phyloP scores from a whole-genome alignment of 2,888 invertebrate species.

The Euplagia quadripunctaria region DNA sequence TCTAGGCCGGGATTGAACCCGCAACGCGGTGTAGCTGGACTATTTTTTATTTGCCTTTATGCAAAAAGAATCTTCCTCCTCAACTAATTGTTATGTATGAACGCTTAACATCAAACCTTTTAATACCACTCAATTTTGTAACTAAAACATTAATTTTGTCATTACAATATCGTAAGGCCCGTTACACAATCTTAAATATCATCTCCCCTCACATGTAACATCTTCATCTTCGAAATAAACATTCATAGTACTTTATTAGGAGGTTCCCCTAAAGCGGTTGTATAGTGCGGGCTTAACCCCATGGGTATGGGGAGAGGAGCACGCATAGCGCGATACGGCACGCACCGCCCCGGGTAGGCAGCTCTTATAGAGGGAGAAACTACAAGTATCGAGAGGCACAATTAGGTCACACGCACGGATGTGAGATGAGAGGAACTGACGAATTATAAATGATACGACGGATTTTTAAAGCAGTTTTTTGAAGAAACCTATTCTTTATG shows the following conservation, averaged over 20 bases:
- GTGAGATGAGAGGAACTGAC: conserved; percentile 15
- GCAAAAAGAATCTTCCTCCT: background rate
- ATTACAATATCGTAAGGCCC: conserved; percentile 15
- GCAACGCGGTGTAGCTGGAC: too few species aligned
- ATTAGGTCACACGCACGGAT: conserved; percentile 54
- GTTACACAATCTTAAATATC: conserved; percentile 24
- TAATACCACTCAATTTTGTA: background rate
- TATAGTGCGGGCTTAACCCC: background rate
- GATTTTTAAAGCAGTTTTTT: background rate
- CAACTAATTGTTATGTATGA: background rate
- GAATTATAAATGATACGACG: background rate
- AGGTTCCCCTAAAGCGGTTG: conserved; percentile 6
- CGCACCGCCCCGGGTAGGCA: conserved; percentile 34
- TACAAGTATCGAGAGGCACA: conserved; percentile 27
- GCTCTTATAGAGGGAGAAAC: conserved; percentile 25
- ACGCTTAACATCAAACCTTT: background rate
- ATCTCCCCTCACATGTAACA: conserved; percentile 23
- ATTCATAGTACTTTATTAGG: conserved; percentile 26
- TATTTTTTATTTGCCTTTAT: too few species aligned
- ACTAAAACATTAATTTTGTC: conserved; percentile 6
- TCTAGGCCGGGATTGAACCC: too few species aligned
- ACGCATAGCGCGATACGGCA: conserved; percentile 53
- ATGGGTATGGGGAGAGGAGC: conserved; percentile 13
- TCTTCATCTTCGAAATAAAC: conserved; percentile 25
- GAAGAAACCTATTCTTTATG: too few species aligned